Conservation (phyloP, 2,888 invertebrate species). For the Lacanobia wlatinum region DNA sequence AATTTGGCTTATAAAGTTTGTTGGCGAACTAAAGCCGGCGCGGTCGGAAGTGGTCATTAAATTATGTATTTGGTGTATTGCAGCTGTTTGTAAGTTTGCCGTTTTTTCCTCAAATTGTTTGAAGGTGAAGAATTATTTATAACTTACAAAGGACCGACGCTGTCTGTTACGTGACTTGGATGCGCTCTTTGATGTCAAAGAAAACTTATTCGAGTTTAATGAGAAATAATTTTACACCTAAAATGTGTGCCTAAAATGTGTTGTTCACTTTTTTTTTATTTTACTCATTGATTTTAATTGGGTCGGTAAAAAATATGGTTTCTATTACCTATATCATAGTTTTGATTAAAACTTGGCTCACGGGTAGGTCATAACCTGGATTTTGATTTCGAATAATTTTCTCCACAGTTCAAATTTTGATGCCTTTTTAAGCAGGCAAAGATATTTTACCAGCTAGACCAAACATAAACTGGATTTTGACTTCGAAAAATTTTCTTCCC, state of each 20-base stretch:
- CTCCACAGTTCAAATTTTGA: background rate
- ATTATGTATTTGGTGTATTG: slow-evolving; percentile 77
- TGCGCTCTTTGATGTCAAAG: background rate
- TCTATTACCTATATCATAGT: background rate
- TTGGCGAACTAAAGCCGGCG: slow-evolving; percentile 65
- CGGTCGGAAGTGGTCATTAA: slow-evolving; percentile 73
- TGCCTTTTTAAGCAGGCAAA: background rate
- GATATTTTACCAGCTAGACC: too few species aligned
- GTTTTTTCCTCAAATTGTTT: slow-evolving; percentile 49
- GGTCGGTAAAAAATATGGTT: background rate
- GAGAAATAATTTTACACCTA: background rate
- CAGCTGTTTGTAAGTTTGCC: slow-evolving; percentile 66
- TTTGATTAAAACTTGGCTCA: background rate
- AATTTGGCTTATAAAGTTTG: slow-evolving; percentile 66
- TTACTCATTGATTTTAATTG: too few species aligned
- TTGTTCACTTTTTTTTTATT: background rate
- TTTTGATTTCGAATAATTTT: background rate
- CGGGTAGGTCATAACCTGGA: background rate
- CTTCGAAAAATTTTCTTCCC: too few species aligned
- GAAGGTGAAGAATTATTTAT: slow-evolving; percentile 44
- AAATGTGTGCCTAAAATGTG: too few species aligned
- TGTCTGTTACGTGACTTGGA: slow-evolving; percentile 16
- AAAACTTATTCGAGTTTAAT: background rate
- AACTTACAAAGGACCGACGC: slow-evolving; percentile 25
- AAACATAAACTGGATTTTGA: too few species aligned